Evolutionary conservation across 2,113 vertebrate species (phyloP).

Genomic region (Pheucticus melanocephalus): DNA sequence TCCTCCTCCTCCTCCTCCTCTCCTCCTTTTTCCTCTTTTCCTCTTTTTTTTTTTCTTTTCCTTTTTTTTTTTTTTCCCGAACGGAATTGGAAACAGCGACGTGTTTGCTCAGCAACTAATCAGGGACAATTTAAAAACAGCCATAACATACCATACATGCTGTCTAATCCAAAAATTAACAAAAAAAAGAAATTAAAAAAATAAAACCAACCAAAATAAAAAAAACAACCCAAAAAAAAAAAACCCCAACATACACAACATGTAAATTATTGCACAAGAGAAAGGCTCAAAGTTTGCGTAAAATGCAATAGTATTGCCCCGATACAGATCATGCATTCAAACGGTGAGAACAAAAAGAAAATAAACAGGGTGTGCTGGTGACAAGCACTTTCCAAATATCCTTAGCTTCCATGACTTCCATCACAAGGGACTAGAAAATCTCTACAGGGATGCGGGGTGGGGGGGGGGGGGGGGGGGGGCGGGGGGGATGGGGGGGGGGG

Average conservation of each 20-base stretch:
- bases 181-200: constrained; percentile 40
- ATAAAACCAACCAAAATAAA: neutral
- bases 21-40: neutral
- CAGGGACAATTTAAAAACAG: constrained; percentile 95
- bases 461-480: too few species aligned
- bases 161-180: constrained; percentile 90
- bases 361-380: constrained; percentile 93
- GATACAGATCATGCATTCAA: constrained; percentile 99
- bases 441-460: constrained; percentile 81
- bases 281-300: constrained; percentile 99
- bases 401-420: constrained; percentile 88
- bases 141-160: constrained; percentile 99
- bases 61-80: constrained; percentile 68
- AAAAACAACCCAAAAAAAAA: constrained; percentile 53
- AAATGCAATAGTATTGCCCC: constrained; percentile 99
- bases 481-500: neutral
- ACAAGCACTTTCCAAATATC: constrained; percentile 91
- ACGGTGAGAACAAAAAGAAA: constrained; percentile 86
- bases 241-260: constrained; percentile 93
- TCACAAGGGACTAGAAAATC: constrained; percentile 90
- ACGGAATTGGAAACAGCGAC: constrained; percentile 94
- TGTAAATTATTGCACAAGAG: constrained; percentile 99
- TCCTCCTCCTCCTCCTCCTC: neutral
- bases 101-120: constrained; percentile 98
- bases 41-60: neutral